Evolutionary conservation across 2,113 vertebrate genomes (phyloP).

Genomic region (Zootoca vivipara): DNA sequence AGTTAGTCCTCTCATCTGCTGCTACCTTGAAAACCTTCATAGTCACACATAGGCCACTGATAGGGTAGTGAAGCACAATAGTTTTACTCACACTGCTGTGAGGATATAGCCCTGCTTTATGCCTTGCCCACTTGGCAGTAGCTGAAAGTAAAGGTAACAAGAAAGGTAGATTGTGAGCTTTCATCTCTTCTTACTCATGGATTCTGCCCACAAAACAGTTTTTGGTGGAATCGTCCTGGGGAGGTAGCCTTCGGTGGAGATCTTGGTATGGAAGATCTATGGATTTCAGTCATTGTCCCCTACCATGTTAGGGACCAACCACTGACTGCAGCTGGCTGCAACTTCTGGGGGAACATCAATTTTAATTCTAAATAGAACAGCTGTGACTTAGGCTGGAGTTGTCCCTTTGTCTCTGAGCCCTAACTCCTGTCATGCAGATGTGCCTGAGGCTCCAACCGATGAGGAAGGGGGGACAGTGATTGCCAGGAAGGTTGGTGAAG

Average conservation of each 20-base stretch:
- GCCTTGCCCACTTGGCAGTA: not conserved
- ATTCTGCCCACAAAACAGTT: not conserved
- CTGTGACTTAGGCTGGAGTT: slow-evolving; percentile 24
- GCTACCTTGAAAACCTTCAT: not conserved
- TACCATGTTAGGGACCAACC: not conserved
- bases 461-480: slow-evolving; percentile 94
- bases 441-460: slow-evolving; percentile 87
- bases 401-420: not conserved
- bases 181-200: not conserved
- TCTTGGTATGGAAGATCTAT: not conserved
- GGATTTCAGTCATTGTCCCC: not conserved
- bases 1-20: not conserved
- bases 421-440: slow-evolving; percentile 74
- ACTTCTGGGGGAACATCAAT: too few relatives aligned
- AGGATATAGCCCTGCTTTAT: not conserved
- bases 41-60: not conserved
- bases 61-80: not conserved
- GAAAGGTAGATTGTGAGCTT: not conserved
- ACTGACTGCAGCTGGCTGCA: not conserved
- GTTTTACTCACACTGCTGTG: too few relatives aligned
- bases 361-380: not conserved
- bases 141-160: not conserved
- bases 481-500: slow-evolving; percentile 95
- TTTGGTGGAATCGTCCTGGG: not conserved
- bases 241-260: not conserved